Conservation (phyloP, 2,113 vertebrate species). For the Calypte anna region DNA sequence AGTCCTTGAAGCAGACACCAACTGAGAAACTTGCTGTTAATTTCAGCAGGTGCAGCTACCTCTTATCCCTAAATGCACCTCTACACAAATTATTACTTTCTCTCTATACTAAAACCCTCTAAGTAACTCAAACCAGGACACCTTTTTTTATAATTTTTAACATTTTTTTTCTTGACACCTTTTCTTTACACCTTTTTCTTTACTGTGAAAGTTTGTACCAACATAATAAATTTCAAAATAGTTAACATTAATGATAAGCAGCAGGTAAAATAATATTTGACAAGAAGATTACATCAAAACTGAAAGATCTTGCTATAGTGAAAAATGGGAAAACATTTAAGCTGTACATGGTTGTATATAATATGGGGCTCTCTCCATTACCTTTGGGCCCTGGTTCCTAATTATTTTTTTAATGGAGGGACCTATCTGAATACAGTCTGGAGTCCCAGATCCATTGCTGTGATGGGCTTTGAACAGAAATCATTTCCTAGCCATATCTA, state of each 20-base stretch:
- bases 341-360: background rate
- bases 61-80: too few species aligned
- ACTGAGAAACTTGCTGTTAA: too few species aligned
- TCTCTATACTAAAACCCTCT: too few species aligned
- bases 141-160: background rate
- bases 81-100: too few species aligned
- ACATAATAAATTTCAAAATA: background rate
- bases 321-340: background rate
- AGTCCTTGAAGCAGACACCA: too few species aligned
- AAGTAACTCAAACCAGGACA: too few species aligned
- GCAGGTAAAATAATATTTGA: background rate
- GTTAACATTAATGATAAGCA: background rate
- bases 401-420: background rate
- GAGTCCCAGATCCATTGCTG: background rate
- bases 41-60: too few species aligned
- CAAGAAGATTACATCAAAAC: background rate
- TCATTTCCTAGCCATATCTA: background rate
- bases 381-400: background rate
- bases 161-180: too few species aligned
- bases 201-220: background rate
- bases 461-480: slow-evolving; percentile 12
- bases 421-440: background rate
- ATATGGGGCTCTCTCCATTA: background rate
- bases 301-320: background rate
- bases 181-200: background rate